Percentiles rank a stretch among this genome's conserved stretches.
Conservation (phyloP, 2,888 invertebrate genomes). For the Drosophila fungiperda region DNA sequence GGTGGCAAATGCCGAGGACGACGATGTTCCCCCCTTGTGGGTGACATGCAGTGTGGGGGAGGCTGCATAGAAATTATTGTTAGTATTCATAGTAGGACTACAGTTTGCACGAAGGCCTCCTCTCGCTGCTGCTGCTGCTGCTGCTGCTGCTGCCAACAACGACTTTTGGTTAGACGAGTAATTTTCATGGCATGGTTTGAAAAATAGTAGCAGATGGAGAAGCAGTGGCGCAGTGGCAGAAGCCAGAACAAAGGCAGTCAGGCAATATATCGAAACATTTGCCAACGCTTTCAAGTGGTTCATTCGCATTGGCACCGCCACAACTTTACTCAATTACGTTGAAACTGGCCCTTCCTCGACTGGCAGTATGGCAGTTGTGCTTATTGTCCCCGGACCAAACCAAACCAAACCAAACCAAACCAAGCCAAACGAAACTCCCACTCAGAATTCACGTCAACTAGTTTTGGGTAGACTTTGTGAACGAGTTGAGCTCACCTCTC, state of each 20-base stretch:
- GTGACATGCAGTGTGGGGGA: conserved; percentile 5
- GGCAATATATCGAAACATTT: conserved; percentile 77
- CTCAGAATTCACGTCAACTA: conserved; percentile 71
- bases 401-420: too few relatives aligned
- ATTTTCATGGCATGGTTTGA: conserved; percentile 28
- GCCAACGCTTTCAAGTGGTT: conserved; percentile 69
- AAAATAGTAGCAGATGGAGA: not conserved
- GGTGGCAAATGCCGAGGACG: conserved; percentile 30
- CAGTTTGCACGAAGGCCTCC: conserved; percentile 26
- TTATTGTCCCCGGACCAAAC: conserved; percentile 39
- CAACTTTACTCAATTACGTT: conserved; percentile 79
- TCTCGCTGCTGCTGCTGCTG: conserved; percentile 9
- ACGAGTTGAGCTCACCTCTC: conserved; percentile 81
- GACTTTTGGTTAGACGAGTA: conserved; percentile 39
- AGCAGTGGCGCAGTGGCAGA: not conserved
- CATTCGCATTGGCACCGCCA: conserved; percentile 69
- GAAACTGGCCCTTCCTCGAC: conserved; percentile 24
- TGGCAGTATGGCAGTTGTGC: conserved; percentile 7
- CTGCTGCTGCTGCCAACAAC: conserved; percentile 13
- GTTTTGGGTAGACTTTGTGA: conserved; percentile 78
- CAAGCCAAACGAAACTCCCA: conserved; percentile 11
- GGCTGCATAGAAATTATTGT: conserved; percentile 68
- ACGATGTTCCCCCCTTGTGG: conserved; percentile 4
- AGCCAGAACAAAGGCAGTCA: conserved; percentile 30
- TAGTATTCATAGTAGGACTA: conserved; percentile 60